Conservation (phyloP, 2,888 invertebrate species). For the Idaea aversata region DNA sequence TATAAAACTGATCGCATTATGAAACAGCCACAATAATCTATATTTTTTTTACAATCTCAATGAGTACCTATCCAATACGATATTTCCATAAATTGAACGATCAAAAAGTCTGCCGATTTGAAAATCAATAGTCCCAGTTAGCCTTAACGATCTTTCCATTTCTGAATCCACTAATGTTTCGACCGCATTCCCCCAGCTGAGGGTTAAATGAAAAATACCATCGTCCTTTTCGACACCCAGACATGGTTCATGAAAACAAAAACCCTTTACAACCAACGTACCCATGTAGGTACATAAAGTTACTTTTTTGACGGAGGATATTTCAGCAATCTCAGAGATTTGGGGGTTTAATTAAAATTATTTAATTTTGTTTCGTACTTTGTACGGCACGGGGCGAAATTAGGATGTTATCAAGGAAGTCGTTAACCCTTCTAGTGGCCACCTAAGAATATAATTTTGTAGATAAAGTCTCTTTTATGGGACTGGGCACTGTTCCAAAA, state of each 20-base stretch:
- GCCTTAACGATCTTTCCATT: conserved; percentile 25
- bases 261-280: conserved; percentile 13
- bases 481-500: background rate
- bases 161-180: conserved; percentile 32
- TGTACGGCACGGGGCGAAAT: conserved; percentile 11
- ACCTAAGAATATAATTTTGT: conserved; percentile 12
- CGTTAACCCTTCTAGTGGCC: conserved; percentile 6
- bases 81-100: background rate
- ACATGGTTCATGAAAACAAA: conserved; percentile 33
- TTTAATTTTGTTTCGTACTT: conserved; percentile 19
- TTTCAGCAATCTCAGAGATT: conserved; percentile 20
- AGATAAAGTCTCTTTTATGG: conserved; percentile 7
- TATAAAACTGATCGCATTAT: too few species aligned
- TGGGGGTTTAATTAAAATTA: conserved; percentile 31
- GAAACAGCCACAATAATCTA: too few species aligned
- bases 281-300: conserved; percentile 29
- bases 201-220: conserved; percentile 37
- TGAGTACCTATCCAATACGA: too few species aligned
- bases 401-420: conserved; percentile 15
- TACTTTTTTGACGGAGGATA: conserved; percentile 29
- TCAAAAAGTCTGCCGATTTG: background rate
- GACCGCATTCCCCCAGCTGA: conserved; percentile 23
- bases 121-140: background rate
- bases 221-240: conserved; percentile 17
- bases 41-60: too few species aligned